Conservation (phyloP, 2,797 vertebrate genomes). For the Smutsia temminckii region DNA sequence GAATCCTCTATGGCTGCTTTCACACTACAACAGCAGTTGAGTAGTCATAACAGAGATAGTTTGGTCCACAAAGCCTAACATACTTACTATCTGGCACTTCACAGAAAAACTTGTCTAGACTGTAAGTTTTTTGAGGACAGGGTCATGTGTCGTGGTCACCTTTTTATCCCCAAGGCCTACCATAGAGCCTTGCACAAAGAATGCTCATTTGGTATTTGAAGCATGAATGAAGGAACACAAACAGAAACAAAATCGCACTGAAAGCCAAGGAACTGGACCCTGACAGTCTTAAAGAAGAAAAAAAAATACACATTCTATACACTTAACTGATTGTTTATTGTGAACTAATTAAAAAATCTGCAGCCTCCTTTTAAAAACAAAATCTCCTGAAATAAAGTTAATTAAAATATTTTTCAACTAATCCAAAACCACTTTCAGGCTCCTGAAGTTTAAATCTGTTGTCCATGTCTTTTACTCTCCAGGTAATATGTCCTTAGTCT, state of each 20-base stretch:
- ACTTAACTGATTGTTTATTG: background rate
- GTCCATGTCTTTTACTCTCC: background rate
- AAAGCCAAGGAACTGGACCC: background rate
- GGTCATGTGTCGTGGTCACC: background rate
- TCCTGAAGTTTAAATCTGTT: background rate
- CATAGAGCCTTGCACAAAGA: background rate
- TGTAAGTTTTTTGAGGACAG: background rate
- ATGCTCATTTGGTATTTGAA: background rate
- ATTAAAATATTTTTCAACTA: background rate
- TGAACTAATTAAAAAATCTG: constrained; percentile 24
- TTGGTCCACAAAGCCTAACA: background rate
- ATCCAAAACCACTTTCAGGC: background rate
- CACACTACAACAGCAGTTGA: background rate
- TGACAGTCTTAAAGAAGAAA: background rate
- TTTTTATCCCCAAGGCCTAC: background rate
- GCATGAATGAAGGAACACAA: background rate
- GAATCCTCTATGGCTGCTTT: background rate
- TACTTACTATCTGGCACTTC: background rate
- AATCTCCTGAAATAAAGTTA: constrained; percentile 32
- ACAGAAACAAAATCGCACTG: background rate
- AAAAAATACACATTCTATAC: background rate
- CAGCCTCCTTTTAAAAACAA: background rate
- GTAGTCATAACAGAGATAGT: background rate
- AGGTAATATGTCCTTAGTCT: background rate
- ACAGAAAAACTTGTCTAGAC: background rate